Base-by-base conservation (phyloP, 1,140 invertebrate species). In the Zaprionus davidi region DNA sequence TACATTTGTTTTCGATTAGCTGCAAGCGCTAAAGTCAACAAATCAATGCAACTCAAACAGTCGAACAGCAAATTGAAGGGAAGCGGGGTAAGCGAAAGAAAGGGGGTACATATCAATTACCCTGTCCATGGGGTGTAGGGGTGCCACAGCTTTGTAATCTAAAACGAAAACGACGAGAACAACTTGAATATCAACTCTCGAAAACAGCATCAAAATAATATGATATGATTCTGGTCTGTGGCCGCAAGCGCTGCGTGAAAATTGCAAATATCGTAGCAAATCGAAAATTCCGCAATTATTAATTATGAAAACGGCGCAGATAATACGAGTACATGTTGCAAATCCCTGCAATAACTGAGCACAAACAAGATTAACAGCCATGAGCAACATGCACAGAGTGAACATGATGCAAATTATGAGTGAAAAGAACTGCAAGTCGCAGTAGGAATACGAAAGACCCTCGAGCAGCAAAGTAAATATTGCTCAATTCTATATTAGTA, bases 1-100 rank as follows among this genome's bases (percentile, higher is more conserved):
- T 76, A 64, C 74, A 87, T 78, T 83, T 88, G 84, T 88, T 88
- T 88, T 81, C 84, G 74, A 81, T 87, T 81, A 87, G 81, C 84
- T 88, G 78, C 68, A 65, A 83, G 84, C 84, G 58, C 63, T 38
- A 87, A 87, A 88, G 81, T 88, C 84, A 88, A 84, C 84, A 88
- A 81, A 90, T 88, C 84, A 87, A 66, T 83, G 73, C 80, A 83
- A 76, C 68, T 78, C 77, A 81, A 83, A 87, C 55, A 84, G 67
- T 67, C 53, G 15, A 46, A 46, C 7, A n/a, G n/a, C n/a, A 46
- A 46, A 46, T 24, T 63, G 31, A 41, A 5, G 46, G 1, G 46
- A 12, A 4, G 44, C n/a, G 9, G n/a, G 44, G n/a, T 2, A 17
- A n/a, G 1, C n/a, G 44, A 17, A 2, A 20, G 3, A 20, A n/a